Conservation (phyloP, 2,888 invertebrate genomes). For the Acanthacorydalis orientalis region DNA sequence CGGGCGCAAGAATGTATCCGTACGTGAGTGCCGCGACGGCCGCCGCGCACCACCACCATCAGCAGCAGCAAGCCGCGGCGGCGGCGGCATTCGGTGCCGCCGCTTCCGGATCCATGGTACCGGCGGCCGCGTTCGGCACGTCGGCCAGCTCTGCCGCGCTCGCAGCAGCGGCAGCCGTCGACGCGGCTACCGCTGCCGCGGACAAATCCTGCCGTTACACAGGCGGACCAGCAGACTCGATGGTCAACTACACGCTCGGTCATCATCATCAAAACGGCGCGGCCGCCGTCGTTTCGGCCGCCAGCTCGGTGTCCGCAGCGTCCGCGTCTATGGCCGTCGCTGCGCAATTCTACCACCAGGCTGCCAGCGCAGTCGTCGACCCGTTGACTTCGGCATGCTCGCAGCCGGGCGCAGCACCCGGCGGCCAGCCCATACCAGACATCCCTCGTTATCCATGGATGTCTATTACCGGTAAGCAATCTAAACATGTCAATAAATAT, state of each 20-base stretch:
- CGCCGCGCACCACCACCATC: slow-evolving; percentile 50
- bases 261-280: slow-evolving; percentile 53
- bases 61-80: slow-evolving; percentile 49
- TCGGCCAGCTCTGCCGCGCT: slow-evolving; percentile 32
- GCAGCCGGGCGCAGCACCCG: slow-evolving; percentile 41
- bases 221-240: slow-evolving; percentile 50
- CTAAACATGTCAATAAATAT: not conserved
- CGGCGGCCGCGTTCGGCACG: slow-evolving; percentile 36
- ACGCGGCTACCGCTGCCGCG: slow-evolving; percentile 44
- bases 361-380: slow-evolving; percentile 62
- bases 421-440: slow-evolving; percentile 78
- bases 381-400: slow-evolving; percentile 65
- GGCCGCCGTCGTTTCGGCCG: slow-evolving; percentile 45
- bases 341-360: slow-evolving; percentile 84
- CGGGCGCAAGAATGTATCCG: slow-evolving; percentile 70
- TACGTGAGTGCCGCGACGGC: slow-evolving; percentile 58
- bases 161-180: slow-evolving; percentile 46
- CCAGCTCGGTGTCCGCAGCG: slow-evolving; percentile 52
- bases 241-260: slow-evolving; percentile 67
- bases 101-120: slow-evolving; percentile 45
- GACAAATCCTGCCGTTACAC: slow-evolving; percentile 74
- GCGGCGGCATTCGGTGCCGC: slow-evolving; percentile 43
- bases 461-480: slow-evolving; percentile 83
- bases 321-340: slow-evolving; percentile 44
- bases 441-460: slow-evolving; percentile 92